Evolutionary conservation across 2,888 invertebrate genomes (phyloP), one percentile per base, ranked within the genome.

Genomic region (Andrena bicolor): DNA sequence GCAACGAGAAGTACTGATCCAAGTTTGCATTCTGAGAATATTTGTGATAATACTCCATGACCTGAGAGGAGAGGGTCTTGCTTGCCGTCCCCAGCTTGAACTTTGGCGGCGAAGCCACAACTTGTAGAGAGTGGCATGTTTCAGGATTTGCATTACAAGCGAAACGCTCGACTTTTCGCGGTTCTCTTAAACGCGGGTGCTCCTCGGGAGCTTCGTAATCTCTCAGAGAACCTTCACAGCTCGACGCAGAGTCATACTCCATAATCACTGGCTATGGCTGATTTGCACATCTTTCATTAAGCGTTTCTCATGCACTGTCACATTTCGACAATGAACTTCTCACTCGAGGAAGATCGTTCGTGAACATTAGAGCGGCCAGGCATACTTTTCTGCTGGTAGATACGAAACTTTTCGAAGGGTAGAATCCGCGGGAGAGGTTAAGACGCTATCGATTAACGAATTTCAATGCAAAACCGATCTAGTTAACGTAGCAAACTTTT

Each of bases 1-100:
- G 91, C 41, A 91, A 78, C 3, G 93, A 95, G 93, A 97, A 96
- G 92, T 96, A 97, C 88, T 96, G 96, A 77, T 96, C 96, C 86
- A 97, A 94, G 91, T 96, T 96, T 48, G 96, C 94, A 89, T 95
- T 96, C 86, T 95, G 95, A 1, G 96, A 96, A 93, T 96, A 96
- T 90, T 96, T 96, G 89, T 95, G 95, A 91, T 96, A 97, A 92
- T 97, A 97, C 90, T 97, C 96, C 88, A 96, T 93, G 35, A 93
- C 93, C 88, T 93, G 92, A 0, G 91, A 85, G 0, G 93, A 93
- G 0, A 93, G 86, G 10, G 88, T 88, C 76, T 73, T 90, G 76
- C 83, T 88, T 8, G 87, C 80, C 13, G 76, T 49, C 7, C 70
- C 74, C 64, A 74, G 7, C 13, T 69, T 70, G 61, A 82, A 28